phyloP scores from a whole-genome alignment of 2,888 invertebrate species.

The Pyralis farinalis region DNA sequence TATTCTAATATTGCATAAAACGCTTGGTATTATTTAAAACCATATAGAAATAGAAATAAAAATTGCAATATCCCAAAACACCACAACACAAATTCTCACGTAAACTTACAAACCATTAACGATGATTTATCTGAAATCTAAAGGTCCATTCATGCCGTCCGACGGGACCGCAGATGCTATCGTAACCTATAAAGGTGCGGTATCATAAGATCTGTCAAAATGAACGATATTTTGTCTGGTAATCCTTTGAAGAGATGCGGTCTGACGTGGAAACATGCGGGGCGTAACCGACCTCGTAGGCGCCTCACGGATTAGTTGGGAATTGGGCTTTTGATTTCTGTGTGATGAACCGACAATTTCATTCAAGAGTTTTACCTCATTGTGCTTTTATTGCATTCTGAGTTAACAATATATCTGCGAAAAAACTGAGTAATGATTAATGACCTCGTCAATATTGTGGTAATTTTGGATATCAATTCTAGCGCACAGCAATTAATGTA shows the following conservation, averaged over 20 bases:
- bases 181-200: constrained; percentile 31
- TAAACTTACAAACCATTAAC: constrained; percentile 32
- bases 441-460: no score
- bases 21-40: neutral
- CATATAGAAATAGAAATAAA: constrained; percentile 7
- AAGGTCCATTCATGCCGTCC: constrained; percentile 36
- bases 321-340: neutral
- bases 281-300: constrained; percentile 10
- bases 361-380: constrained; percentile 8
- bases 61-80: constrained; percentile 11
- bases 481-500: no score
- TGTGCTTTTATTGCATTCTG: neutral
- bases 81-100: constrained; percentile 24
- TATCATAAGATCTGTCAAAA: constrained; percentile 36
- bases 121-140: constrained; percentile 40
- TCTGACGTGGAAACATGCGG: constrained; percentile 33
- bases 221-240: constrained; percentile 21
- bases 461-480: no score
- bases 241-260: constrained; percentile 22
- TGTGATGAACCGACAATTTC: constrained; percentile 1
- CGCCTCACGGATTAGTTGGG: constrained; percentile 11
- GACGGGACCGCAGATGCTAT: constrained; percentile 37
- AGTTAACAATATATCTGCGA: no score
- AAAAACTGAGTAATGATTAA: no score
- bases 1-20: no score